These are phyloP conservation scores for Argyrosomus regius DNA, from an alignment of 2,797 vertebrate species.

Conservation along the genomic window DNA sequence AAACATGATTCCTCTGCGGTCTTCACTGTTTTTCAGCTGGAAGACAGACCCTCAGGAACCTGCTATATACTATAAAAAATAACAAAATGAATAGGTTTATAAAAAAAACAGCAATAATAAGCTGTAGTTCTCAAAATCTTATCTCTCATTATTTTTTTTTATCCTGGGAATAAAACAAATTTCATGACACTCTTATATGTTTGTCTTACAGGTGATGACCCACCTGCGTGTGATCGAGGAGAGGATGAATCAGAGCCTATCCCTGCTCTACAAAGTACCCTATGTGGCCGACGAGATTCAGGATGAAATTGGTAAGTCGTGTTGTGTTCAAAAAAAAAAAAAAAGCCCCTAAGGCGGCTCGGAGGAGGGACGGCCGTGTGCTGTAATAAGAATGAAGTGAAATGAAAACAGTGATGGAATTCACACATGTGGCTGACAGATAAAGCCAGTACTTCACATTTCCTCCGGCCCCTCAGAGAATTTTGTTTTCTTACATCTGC, in stretches of 20 bases:
- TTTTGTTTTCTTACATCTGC: constrained; percentile 6
- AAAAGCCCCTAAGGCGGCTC: constrained; percentile 5
- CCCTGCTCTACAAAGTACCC: constrained; percentile 97
- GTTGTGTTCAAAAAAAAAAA: neutral
- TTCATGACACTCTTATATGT: neutral
- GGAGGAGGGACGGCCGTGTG: neutral
- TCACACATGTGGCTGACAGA: constrained; percentile 17
- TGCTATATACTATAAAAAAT: no score
- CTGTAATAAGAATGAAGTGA: constrained; percentile 35
- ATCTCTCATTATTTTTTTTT: no score
- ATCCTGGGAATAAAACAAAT: neutral
- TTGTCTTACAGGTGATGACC: constrained; percentile 91
- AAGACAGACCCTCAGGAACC: neutral
- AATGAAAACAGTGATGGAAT: constrained; percentile 54
- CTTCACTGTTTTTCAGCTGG: neutral
- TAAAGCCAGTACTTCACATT: constrained; percentile 34
- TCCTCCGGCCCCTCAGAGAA: neutral
- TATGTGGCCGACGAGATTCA: constrained; percentile 97
- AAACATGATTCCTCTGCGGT: neutral
- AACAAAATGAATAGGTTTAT: neutral
- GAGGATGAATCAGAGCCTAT: constrained; percentile 97
- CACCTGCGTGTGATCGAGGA: constrained; percentile 98
- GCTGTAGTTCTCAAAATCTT: neutral
- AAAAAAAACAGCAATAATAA: neutral
- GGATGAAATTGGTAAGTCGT: constrained; percentile 90